Evolutionary conservation across 2,888 invertebrate genomes (phyloP).

Genomic region (Heliconius erato): DNA sequence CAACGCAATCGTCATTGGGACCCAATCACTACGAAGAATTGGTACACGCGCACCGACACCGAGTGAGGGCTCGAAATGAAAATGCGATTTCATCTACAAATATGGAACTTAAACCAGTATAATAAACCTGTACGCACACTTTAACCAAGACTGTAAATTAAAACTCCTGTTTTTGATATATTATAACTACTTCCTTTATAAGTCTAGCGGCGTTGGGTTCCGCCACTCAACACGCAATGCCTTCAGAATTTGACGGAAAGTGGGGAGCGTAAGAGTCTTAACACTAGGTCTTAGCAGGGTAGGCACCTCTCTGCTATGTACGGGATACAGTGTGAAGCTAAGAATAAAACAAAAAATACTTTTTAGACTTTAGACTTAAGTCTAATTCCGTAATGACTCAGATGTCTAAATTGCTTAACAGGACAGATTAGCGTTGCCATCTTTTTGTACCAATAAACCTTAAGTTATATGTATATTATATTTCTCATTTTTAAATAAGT

Average conservation of each 20-base stretch:
- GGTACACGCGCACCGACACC: conserved; percentile 29
- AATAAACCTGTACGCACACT: conserved; percentile 22
- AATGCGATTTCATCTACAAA: conserved; percentile 36
- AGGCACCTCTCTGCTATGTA: too few species aligned
- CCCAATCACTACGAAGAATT: not conserved
- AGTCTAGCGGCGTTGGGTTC: too few species aligned
- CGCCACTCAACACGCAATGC: too few species aligned
- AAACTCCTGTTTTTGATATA: not conserved
- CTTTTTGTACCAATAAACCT: not conserved
- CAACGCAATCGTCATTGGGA: conserved; percentile 2
- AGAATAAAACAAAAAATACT: not conserved
- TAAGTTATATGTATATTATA: not conserved
- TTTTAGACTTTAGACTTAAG: too few species aligned
- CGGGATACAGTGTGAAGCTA: too few species aligned
- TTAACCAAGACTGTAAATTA: conserved; percentile 4
- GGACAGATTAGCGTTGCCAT: not conserved
- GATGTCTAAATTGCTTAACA: not conserved
- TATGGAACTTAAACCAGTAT: conserved; percentile 34
- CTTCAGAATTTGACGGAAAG: too few species aligned
- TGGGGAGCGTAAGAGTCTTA: not conserved
- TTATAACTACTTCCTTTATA: not conserved
- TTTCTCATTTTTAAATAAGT: not conserved
- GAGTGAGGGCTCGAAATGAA: conserved; percentile 37
- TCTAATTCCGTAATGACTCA: not conserved
- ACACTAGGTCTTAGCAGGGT: not conserved